Evolutionary conservation across 2,797 vertebrate genomes (phyloP).

Genomic region (Cheirogaleus major): DNA sequence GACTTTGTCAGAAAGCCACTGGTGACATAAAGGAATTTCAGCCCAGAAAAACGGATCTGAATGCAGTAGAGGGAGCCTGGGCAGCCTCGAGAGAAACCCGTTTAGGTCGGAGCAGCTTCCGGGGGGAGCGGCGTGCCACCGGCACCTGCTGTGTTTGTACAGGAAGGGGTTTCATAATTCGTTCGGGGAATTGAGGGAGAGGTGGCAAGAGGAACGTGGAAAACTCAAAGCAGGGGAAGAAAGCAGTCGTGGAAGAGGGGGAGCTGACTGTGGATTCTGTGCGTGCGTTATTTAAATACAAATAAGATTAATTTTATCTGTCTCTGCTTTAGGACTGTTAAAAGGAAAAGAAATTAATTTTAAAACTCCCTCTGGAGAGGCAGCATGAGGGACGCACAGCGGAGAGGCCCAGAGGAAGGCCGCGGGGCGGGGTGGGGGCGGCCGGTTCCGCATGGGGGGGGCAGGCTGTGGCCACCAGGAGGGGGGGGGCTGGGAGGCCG

Average conservation of each 20-base stretch:
- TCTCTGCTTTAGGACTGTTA: too few species aligned
- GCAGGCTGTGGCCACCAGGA: neutral
- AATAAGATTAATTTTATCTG: neutral
- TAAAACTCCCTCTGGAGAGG: neutral
- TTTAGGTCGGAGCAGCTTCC: neutral
- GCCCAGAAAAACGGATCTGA: neutral
- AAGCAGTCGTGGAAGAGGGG: neutral
- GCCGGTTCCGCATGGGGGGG: neutral
- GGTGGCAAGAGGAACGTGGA: neutral
- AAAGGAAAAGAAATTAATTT: neutral
- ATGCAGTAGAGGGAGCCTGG: neutral
- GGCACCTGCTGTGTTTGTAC: too few species aligned
- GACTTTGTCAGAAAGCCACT: neutral
- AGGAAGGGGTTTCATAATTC: neutral
- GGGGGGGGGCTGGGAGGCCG: too few species aligned
- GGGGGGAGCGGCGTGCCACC: neutral
- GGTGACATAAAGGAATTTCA: too few species aligned
- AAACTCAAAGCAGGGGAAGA: accelerated
- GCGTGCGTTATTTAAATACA: accelerated
- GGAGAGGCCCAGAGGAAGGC: neutral
- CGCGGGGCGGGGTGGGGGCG: too few species aligned
- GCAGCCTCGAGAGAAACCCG: neutral
- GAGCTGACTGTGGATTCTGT: accelerated
- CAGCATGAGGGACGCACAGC: accelerated
- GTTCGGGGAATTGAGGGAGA: neutral